Conservation (phyloP, 2,797 vertebrate species). For the Scyliorhinus canicula region DNA sequence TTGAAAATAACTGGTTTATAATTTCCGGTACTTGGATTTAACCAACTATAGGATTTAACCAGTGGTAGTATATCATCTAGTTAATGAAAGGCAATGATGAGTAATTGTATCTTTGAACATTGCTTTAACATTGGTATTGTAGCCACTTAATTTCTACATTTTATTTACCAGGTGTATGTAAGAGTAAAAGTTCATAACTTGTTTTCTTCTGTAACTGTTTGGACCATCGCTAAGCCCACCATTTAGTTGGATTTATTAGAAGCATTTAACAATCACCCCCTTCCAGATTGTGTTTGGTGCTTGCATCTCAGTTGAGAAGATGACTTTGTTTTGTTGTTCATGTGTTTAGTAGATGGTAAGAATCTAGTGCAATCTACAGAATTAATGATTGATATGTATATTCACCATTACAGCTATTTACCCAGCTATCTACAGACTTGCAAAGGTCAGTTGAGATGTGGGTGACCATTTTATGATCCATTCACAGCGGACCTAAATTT, state of each 20-base stretch:
- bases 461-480: background rate
- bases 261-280: too few relatives aligned
- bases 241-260: background rate
- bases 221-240: background rate
- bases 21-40: background rate
- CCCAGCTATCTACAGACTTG: background rate
- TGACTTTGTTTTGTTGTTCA: background rate
- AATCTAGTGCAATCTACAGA: background rate
- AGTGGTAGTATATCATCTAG: background rate
- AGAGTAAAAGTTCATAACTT: background rate
- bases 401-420: background rate
- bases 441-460: background rate
- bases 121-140: background rate
- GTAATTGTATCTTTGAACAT: background rate
- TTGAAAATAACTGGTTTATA: background rate
- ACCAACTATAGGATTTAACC: background rate
- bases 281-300: background rate
- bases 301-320: background rate
- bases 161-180: background rate
- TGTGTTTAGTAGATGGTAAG: background rate
- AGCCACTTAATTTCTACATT: background rate
- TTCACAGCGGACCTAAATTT: background rate
- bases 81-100: background rate
- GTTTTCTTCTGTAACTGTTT: background rate
- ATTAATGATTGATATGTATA: background rate